Evolutionary conservation across 2,888 invertebrate species (phyloP), one percentile per base, ranked within the genome.

Genomic region (Philereme transversata): DNA sequence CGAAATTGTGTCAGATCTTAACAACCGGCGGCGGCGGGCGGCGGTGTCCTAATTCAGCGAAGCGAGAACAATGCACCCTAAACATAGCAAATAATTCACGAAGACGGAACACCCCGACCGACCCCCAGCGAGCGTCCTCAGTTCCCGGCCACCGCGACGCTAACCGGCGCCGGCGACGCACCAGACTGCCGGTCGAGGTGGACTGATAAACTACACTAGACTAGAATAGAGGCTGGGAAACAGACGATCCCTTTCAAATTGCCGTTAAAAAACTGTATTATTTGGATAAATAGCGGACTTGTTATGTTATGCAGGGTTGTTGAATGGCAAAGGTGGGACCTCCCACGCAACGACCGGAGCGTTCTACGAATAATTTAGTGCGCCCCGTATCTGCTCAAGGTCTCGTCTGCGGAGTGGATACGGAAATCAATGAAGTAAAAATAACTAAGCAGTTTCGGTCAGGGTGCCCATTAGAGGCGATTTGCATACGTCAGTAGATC

Each of bases 331-430:
- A 70, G 70, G 69, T 66, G 64, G 72, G 65, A 9, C 47, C 47
- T 48, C 51, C 51, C 61, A 48, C 60, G 57, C 60, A 59, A 34
- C 50, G 51, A 45, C 51, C 56, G 48, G 55, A 55, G 60, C 54
- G 38, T 54, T 51, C 48, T 34, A 58, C 68, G 54, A 72, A 74
- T 74, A 61, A 74, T 74, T 71, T 58, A 73, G 68, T 62, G 52
- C 47, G 66, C 45, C 7, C 7, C 38, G 50, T 41, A 43, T 22
- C 38, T 11, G 46, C 22, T 66, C 68, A 66, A 73, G 69, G 70
- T 68, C 6, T 33, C 35, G 52, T 45, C 46, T 52, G 62, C 7
- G 38, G 35, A 40, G 35, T 35, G 49, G 44, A 46, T 46, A 52
- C 35, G 51, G 48, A 62, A 71, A 70, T 71, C 69, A 69, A 72